These are phyloP conservation scores for Ctenicera cuprea DNA, from an alignment of 2,888 invertebrate species.

Conservation along the genomic window DNA sequence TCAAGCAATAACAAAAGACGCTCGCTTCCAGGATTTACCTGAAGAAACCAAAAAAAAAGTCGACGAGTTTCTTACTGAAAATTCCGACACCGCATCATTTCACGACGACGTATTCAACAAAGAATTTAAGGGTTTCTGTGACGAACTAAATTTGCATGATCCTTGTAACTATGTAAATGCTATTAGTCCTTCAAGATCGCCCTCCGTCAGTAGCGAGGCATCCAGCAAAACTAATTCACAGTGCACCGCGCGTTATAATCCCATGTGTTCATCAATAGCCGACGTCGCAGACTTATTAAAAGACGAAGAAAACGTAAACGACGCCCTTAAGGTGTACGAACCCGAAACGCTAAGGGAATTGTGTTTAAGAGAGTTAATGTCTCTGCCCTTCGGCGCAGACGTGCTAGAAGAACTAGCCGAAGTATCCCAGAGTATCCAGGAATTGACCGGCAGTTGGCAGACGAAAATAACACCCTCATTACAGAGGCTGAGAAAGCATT, in stretches of 20 bases:
- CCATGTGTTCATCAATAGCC: conserved; percentile 76
- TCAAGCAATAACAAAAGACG: background rate
- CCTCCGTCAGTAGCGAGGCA: conserved; percentile 75
- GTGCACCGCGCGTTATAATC: conserved; percentile 83
- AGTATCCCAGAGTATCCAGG: conserved; percentile 76
- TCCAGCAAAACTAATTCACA: conserved; percentile 78
- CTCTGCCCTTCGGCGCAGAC: conserved; percentile 82
- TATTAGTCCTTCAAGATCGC: conserved; percentile 56
- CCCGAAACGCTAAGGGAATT: conserved; percentile 76
- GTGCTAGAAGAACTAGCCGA: conserved; percentile 81
- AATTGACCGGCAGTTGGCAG: conserved; percentile 37
- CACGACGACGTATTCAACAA: conserved; percentile 46
- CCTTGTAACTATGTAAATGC: conserved; percentile 38
- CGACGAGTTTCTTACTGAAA: conserved; percentile 1
- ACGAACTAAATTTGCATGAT: conserved; percentile 35
- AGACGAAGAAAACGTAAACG: conserved; percentile 66
- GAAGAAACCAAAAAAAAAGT: conserved; percentile 14
- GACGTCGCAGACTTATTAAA: conserved; percentile 77
- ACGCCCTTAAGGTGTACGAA: conserved; percentile 40
- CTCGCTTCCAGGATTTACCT: conserved; percentile 5
- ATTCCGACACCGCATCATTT: background rate
- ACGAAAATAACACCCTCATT: conserved; percentile 63
- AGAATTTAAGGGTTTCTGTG: conserved; percentile 51
- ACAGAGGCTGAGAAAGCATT: conserved; percentile 34
- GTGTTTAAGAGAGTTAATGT: conserved; percentile 79